phyloP scores from a whole-genome alignment of 2,888 invertebrate genomes.

The Pollenia amentaria region DNA sequence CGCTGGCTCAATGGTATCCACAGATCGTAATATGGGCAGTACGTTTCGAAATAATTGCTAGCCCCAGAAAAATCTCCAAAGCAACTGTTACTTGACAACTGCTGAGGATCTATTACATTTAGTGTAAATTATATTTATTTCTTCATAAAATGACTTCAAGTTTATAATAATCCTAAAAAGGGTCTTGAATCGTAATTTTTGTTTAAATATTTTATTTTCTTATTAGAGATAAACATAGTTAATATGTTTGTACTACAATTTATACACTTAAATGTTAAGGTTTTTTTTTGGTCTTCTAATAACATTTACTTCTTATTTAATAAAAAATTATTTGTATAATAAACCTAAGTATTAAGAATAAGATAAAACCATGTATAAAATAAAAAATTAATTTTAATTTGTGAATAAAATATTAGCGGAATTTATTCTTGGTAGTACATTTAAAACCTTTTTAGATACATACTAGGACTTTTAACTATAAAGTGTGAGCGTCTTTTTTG shows the following conservation, averaged over 20 bases:
- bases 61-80: slow-evolving; percentile 64
- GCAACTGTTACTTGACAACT: slow-evolving; percentile 43
- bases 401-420: slow-evolving; percentile 35
- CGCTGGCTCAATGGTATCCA: slow-evolving; percentile 76
- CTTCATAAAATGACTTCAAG: background rate
- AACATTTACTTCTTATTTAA: background rate
- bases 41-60: slow-evolving; percentile 79
- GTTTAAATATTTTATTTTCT: slow-evolving; percentile 32
- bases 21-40: slow-evolving; percentile 78
- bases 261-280: background rate
- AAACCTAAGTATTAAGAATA: background rate
- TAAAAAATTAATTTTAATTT: slow-evolving; percentile 40
- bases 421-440: too few species aligned
- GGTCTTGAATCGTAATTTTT: slow-evolving; percentile 10
- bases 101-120: slow-evolving; percentile 58
- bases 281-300: background rate
- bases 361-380: slow-evolving; percentile 7
- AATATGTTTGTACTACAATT: slow-evolving; percentile 26
- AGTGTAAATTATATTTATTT: slow-evolving; percentile 62
- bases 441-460: too few species aligned
- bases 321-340: slow-evolving; percentile 9
- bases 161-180: slow-evolving; percentile 17
- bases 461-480: too few species aligned
- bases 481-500: too few species aligned
- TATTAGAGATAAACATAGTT: slow-evolving; percentile 33